Evolutionary conservation across 1,140 invertebrate genomes (phyloP), one percentile per base, ranked within the genome.

Genomic region (Bombus breviceps): DNA sequence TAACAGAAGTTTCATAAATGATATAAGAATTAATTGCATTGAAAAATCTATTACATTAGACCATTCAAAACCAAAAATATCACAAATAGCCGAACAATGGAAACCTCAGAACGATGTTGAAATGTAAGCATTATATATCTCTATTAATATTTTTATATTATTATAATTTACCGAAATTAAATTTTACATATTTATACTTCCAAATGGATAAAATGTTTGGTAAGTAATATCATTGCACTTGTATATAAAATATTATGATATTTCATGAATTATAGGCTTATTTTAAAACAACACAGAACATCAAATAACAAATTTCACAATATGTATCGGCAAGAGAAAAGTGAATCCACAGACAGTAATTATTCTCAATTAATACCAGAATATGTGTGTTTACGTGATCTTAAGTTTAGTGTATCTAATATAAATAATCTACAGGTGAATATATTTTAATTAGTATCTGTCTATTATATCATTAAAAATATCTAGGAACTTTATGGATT

Each of bases 341-440:
- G 69, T 75, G 81, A 69, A 41, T 84, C 73, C 6, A 82, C 64
- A 82, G 78, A 88, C 66, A 84, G 78, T 93, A 81, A 93, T 94
- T 68, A 88, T 93, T 71, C 88, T 94, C 85, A 92, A 94, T 86
- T 94, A 80, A 94, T 93, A 81, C 84, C 92, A 34, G 86, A 92
- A 18, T 90, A 80, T 25, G 79, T 94, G 47, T 68, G 79, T 76
- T 76, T 94, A 66, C 64, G 85, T 4, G 90, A 94, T 77, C 81
- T 94, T 10, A 94, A 94, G 78, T 94, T 94, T 85, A 87, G 59
- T 66, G 72, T 93, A 43, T 74, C 72, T 57, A 88, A 79, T 39
- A 72, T 77, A 34, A 85, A 92, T 69, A 84, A 88, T 80, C 13
- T 94, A 37, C 81, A 94, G 89, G 94, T 94, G 88, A 86, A 59